Base-by-base conservation (phyloP, 35 echinoderm and acorn worm genomes). In the Heliocidaris tuberculata region DNA sequence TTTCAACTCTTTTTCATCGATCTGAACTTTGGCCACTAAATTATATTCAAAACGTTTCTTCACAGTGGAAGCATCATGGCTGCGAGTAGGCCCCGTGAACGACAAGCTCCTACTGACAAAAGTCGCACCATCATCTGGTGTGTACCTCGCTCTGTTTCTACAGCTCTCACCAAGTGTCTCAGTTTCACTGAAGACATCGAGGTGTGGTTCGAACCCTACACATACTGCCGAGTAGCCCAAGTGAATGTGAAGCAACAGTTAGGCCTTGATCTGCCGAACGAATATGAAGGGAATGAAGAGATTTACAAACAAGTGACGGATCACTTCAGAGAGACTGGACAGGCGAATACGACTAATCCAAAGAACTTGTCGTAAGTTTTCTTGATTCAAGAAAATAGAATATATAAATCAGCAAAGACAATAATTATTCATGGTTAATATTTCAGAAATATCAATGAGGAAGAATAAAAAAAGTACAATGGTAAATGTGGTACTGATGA, bases 201-300 rank as follows among this genome's bases (percentile, higher is more conserved):
- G 11, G 27, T 92, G 10, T 92, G 90, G 90, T 48, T 92, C 32
- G 90, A 92, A 92, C 90, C 90, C 24, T 92, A 92, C 1, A 32
- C 42, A 10, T 87, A 87, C 86, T 87, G 86, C 21, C 17, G 29
- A 42, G 86, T 30, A 2, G 32, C 86, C 29, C 29, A 87, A 21
- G 32, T 42, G 29, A 21, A 87, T n/a, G 86, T 11, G 9, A 6
- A 87, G 19, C 29, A 42, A 87, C 86, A 11, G 86, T 3, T 31
- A 30, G 32, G 32, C 3, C 10, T 48, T 13, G 90, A 92, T 48
- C 90, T 87, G 7, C 90, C 90, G 47, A 50, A 48, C 24, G 90
- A 92, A 49, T 92, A 92, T 32, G 90, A 92, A 50, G 90, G 90
- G 90, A 92, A 92, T 16, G 90, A 92, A 49, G 90, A 92, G 47